Evolutionary conservation across 2,113 vertebrate genomes (phyloP), one percentile per base, ranked within the genome.

Genomic region (Falco punctatus): DNA sequence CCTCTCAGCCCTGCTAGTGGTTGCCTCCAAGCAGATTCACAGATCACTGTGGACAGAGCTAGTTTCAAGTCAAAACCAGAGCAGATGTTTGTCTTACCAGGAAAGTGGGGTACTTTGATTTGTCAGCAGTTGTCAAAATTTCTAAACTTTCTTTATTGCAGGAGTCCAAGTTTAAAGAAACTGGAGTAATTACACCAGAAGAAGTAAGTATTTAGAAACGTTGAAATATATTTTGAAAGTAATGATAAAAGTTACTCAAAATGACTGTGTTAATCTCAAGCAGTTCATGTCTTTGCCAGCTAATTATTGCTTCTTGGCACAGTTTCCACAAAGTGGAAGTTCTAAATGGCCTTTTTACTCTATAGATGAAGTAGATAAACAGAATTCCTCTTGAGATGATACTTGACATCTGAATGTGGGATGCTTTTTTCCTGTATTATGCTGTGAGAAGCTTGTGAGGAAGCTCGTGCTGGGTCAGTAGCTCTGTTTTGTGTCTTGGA

Each of bases 101-200:
- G 64, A 10, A 48, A 75, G 30, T 64, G 32, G 6, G 11, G 8
- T 66, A 13, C 32, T 23, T 75, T 30, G 23, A n/a, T 86, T 67
- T 92, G 35, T 58, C 67, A 91, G 12, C 21, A 86, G n/a, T 78
- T 62, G 61, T 87, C 26, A 94, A 59, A 58, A 61, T 82, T 66
- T 94, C 55, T 48, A 59, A 79, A 81, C 92, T 94, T 84, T 97
- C 15, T 61, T 95, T 22, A 81, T 91, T 96, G 44, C 97, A 99
- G 99, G 99, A 99, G 86, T 99, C 99, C 7, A 99, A 99, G 91
- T 99, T 99, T 98, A 99, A 99, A 94, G 99, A 99, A 98, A 99
- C 99, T 49, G 99, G 99, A 96, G 99, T 99, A 65, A 99, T 99
- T 67, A 99, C 99, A 55, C 99, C 99, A 59, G 99, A 99, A 92